Evolutionary conservation across 2,888 invertebrate species (phyloP), one percentile per base, ranked within the genome.

Genomic region (Agonopterix heracliana): DNA sequence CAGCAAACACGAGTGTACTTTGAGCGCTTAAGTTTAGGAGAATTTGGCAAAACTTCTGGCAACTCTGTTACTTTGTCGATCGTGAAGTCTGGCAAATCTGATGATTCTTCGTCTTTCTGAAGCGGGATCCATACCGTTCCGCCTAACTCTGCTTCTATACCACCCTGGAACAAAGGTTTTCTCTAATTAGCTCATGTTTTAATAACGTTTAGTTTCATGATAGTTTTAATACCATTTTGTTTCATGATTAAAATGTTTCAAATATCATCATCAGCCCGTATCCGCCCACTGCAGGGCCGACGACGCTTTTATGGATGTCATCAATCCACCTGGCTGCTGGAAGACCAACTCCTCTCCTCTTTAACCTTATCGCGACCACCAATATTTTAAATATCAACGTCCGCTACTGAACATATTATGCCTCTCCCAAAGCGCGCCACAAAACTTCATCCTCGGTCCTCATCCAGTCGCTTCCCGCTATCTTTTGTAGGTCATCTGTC

Each of bases 61-160:
- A 94, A 75, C 63, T 93, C 92, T 9, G 90, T 92, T 46, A 94
- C 90, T 55, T 90, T 90, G 58, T 90, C 89, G 54, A 94, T 90
- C 5, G 91, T 92, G 69, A 90, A 92, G 74, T 93, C 92, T 0
- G 94, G 93, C 53, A 90, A 81, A 51, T 85, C 83, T 0, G 88
- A 87, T 34, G 81, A 69, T 61, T 82, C 81, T 59, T 87, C 85
- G 51, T 89, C 87, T 47, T 84, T 83, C 49, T 83, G 82, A 42
- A 93, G 77, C 34, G 95, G 94, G 59, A 95, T 90, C 96, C 95
- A 96, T 13, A 96, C 93, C 0, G 95, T 95, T 35, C 93, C 93
- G 10, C 93, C 94, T 52, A 95, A 75, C 60, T 93, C 92, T 35
- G 95, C 95, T 74, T 93, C 89, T 64, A 92, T 92, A 34, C 94